Base-by-base conservation (phyloP, 2,888 invertebrate species). In the Ornithoptera alexandrae region DNA sequence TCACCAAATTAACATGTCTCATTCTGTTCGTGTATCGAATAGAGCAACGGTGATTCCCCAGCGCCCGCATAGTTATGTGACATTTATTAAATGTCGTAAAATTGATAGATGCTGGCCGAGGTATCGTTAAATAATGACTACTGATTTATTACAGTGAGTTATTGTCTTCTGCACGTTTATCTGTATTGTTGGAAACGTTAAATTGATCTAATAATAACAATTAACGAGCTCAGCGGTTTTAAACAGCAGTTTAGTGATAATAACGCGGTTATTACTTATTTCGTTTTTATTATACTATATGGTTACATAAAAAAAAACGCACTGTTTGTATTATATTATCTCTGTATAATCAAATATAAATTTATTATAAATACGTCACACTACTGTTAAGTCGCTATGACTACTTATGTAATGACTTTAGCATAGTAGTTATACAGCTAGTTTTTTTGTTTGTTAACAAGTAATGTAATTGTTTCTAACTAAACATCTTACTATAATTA, bases 31-130 rank as follows among this genome's bases (percentile, higher is more conserved):
- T 53, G 8, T 53, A 53, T 53, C 1, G n/a, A 60, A 61, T 60
- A 68, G 58, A 59, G 36, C 36, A 24, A 70, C 57, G 61, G 50
- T 58, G 57, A 61, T 69, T 10, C 63, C 56, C 62, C 60, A 57
- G 71, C 61, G 69, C 77, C 76, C 78, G 77, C 75, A 77, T 78
- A 73, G 74, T 65, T 68, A 71, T 71, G 71, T 73, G 75, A 74
- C 76, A 68, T 76, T 76, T 76, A 78, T 78, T 78, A 78, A 76
- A 77, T 74, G 74, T 73, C 72, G 74, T 75, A 74, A 75, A 76
- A 78, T 77, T 78, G 78, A 78, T 77, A 74, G 75, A 70, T 61
- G 64, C 71, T 67, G 69, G 57, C 65, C 68, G 69, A 71, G 61
- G 68, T 75, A 75, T 76, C 69, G 73, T 76, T 74, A 74, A 72